Conservation (phyloP, 1,140 invertebrate species). For the Medauroidea extradentata region DNA sequence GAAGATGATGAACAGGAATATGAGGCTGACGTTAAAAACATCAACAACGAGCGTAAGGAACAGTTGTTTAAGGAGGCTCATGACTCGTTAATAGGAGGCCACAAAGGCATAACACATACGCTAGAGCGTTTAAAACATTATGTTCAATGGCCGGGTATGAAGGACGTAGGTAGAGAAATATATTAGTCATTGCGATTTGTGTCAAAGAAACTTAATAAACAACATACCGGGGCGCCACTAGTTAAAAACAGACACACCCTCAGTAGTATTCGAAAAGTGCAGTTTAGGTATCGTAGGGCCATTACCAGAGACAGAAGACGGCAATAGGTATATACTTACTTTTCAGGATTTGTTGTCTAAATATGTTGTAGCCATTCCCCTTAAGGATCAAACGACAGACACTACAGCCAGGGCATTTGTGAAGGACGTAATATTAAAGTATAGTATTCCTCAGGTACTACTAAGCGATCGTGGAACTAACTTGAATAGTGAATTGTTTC, state of each 20-base stretch:
- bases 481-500: neutral
- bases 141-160: neutral
- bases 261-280: neutral
- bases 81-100: neutral
- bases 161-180: neutral
- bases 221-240: neutral
- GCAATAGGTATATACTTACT: slow-evolving; percentile 18
- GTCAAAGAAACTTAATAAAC: neutral
- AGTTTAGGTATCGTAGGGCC: slow-evolving; percentile 18
- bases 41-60: no score
- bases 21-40: no score
- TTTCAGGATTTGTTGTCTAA: slow-evolving; percentile 16
- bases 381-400: slow-evolving; percentile 4
- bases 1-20: no score
- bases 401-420: neutral
- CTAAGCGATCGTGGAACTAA: neutral
- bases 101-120: neutral
- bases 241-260: neutral
- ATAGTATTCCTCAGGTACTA: neutral
- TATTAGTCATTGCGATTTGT: neutral
- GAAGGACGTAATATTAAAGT: neutral
- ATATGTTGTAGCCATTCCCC: slow-evolving; percentile 5
- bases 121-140: neutral
- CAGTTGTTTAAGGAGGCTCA: neutral
- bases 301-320: slow-evolving; percentile 4